Evolutionary conservation across 2,888 invertebrate species (phyloP).

Genomic region (Chrysolina haemoptera): DNA sequence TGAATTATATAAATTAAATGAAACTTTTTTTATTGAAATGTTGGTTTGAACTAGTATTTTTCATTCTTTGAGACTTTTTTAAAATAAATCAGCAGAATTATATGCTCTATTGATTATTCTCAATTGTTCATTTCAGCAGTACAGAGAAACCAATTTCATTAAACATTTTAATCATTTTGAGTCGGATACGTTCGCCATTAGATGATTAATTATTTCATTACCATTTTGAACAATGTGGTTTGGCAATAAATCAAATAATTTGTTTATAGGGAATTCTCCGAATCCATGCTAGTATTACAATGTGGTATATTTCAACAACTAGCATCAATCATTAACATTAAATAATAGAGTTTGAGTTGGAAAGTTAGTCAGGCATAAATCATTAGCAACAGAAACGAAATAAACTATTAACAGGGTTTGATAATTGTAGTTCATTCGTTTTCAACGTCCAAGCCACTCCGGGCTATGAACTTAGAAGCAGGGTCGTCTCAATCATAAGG

Average conservation of each 20-base stretch:
- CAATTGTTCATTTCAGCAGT: not conserved
- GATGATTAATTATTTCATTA: slow-evolving; percentile 31
- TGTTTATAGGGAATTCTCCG: slow-evolving; percentile 1
- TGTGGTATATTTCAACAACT: slow-evolving; percentile 26
- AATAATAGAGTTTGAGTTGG: slow-evolving; percentile 7
- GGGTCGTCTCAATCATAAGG: too few relatives aligned
- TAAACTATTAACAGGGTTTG: not conserved
- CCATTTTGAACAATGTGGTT: slow-evolving; percentile 28
- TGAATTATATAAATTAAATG: too few relatives aligned
- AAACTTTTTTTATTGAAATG: too few relatives aligned
- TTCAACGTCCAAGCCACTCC: too few relatives aligned
- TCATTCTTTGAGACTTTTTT: too few relatives aligned
- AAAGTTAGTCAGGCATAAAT: not conserved
- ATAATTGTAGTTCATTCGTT: too few relatives aligned
- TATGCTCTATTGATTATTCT: not conserved
- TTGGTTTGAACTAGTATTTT: too few relatives aligned
- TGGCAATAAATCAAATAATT: slow-evolving; percentile 31
- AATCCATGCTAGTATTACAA: slow-evolving; percentile 19
- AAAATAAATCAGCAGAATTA: too few relatives aligned
- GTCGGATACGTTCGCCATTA: slow-evolving; percentile 11
- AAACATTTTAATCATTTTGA: too few relatives aligned
- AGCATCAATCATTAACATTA: slow-evolving; percentile 9
- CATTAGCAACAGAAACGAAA: not conserved
- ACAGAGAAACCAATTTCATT: too few relatives aligned
- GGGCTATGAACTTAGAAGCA: too few relatives aligned